Conservation (phyloP, 2,888 invertebrate genomes). For the Cephonodes hylas region DNA sequence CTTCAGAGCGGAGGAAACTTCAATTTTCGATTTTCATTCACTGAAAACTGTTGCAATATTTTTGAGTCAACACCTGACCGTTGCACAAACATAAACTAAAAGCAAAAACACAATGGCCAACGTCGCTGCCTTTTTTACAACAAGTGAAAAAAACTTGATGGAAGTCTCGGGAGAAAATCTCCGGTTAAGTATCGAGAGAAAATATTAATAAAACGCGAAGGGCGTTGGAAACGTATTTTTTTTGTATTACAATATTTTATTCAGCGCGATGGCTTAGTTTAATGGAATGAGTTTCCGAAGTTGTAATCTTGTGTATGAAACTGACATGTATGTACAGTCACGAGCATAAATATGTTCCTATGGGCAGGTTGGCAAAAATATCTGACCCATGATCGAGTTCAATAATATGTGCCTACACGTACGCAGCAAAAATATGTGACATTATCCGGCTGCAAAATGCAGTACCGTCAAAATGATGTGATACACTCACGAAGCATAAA, state of each 20-base stretch:
- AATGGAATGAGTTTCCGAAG: no score
- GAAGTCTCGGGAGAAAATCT: constrained; percentile 29
- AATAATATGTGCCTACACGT: no score
- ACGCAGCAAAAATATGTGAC: no score
- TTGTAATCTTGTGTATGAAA: no score
- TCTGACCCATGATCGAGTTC: no score
- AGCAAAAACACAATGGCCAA: constrained; percentile 37
- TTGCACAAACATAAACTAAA: constrained; percentile 41
- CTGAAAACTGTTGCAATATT: constrained; percentile 51
- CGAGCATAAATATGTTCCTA: no score
- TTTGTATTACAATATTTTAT: neutral
- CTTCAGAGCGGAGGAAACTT: constrained; percentile 29
- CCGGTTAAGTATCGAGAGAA: constrained; percentile 18
- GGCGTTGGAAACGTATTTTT: constrained; percentile 17
- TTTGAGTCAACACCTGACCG: constrained; percentile 54
- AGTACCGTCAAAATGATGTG: no score
- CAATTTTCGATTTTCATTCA: constrained; percentile 41
- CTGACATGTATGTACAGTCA: no score
- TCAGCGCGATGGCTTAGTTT: no score
- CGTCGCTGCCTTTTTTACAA: constrained; percentile 36
- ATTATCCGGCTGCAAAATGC: no score
- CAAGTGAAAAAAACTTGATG: constrained; percentile 45
- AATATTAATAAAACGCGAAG: constrained; percentile 15
- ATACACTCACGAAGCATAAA: no score
- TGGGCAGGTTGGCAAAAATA: no score